Evolutionary conservation across 2,113 vertebrate genomes (phyloP).

Genomic region (Sapayoa aenigma): DNA sequence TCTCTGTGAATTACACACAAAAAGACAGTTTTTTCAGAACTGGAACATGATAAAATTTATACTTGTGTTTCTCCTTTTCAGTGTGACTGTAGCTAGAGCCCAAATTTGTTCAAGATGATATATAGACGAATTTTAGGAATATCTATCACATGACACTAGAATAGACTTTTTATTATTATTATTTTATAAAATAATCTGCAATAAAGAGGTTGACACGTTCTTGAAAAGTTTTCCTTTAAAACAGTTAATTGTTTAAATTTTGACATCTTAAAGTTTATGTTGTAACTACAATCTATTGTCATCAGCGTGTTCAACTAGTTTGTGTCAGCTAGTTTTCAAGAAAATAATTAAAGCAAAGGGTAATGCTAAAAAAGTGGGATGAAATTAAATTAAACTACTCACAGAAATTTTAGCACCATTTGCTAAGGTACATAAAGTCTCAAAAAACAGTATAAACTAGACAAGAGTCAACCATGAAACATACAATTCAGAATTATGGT

Average conservation of each 20-base stretch:
- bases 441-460: neutral
- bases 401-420: slow-evolving; percentile 8
- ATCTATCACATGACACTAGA: neutral
- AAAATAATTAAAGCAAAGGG: slow-evolving; percentile 21
- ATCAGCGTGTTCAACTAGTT: neutral
- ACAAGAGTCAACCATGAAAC: slow-evolving; percentile 13
- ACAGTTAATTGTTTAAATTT: neutral
- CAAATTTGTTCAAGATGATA: neutral
- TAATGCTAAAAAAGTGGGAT: slow-evolving; percentile 1
- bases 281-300: neutral
- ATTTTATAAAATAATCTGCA: neutral
- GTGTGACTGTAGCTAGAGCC: neutral
- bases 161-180: neutral
- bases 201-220: neutral
- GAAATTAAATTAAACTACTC: slow-evolving; percentile 11
- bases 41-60: neutral
- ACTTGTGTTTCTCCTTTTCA: neutral
- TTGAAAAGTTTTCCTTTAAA: neutral
- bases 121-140: neutral
- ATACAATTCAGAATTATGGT: neutral
- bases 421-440: neutral
- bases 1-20: neutral
- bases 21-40: neutral
- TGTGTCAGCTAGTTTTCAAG: neutral
- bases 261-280: neutral